Evolutionary conservation across 2,888 invertebrate species (phyloP).

Genomic region (Papilio protenor): DNA sequence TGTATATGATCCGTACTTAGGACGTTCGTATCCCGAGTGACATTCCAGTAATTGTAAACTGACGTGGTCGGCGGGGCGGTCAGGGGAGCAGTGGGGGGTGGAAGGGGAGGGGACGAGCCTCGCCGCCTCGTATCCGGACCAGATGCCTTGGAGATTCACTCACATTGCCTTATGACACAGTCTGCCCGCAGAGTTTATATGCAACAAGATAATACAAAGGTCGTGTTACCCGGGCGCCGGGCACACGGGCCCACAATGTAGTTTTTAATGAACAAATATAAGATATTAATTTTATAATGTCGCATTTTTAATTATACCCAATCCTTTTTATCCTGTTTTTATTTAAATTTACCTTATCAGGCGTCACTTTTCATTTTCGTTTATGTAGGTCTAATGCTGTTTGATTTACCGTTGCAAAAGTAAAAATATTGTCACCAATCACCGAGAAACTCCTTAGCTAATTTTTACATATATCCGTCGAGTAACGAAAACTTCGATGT

Average conservation of each 20-base stretch:
- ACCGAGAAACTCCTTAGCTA: too few species aligned
- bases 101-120: slow-evolving; percentile 61
- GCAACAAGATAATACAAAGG: slow-evolving; percentile 84
- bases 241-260: slow-evolving; percentile 84
- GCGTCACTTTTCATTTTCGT: background rate
- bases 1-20: slow-evolving; percentile 71
- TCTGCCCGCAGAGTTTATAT: slow-evolving; percentile 84
- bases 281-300: slow-evolving; percentile 85
- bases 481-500: too few species aligned
- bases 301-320: slow-evolving; percentile 65
- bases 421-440: too few species aligned
- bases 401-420: too few species aligned
- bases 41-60: slow-evolving; percentile 82
- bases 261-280: slow-evolving; percentile 85
- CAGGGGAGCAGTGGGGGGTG: slow-evolving; percentile 50
- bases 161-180: slow-evolving; percentile 84
- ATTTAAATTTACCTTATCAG: slow-evolving; percentile 19
- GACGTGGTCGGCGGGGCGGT: slow-evolving; percentile 64
- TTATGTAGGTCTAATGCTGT: too few species aligned
- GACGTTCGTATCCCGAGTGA: slow-evolving; percentile 80
- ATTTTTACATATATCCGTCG: too few species aligned
- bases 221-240: slow-evolving; percentile 84
- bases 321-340: slow-evolving; percentile 43
- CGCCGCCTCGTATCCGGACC: slow-evolving; percentile 69
- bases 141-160: slow-evolving; percentile 66